Evolutionary conservation across 64 coral and sea anemone genomes (phyloP).

Genomic region (Anthopleura sola): DNA sequence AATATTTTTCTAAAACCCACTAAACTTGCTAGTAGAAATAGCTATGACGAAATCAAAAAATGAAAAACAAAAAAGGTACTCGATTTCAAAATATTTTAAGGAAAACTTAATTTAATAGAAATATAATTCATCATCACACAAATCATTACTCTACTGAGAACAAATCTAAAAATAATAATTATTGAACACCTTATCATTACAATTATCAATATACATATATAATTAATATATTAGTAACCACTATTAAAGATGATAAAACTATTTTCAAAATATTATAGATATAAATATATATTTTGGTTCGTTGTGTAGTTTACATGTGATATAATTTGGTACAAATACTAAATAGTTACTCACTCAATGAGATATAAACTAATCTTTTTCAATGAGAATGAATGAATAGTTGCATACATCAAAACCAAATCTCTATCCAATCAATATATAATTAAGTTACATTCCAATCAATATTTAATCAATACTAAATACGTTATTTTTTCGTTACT

Average conservation of each 20-base stretch:
- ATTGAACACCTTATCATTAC: not conserved
- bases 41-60: no score
- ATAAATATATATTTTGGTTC: not conserved
- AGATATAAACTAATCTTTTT: not conserved
- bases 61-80: no score
- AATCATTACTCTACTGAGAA: not conserved
- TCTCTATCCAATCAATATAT: slow-evolving; percentile 4
- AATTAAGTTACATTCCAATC: slow-evolving; percentile 12
- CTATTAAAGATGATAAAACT: not conserved
- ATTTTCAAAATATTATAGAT: not conserved
- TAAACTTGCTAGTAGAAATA: no score
- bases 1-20: no score
- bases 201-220: not conserved
- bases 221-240: not conserved
- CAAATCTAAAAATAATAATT: not conserved
- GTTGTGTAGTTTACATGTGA: no score
- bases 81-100: no score
- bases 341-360: not conserved
- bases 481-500: slow-evolving; percentile 9
- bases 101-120: not conserved
- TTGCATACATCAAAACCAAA: not conserved
- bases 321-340: not conserved
- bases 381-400: not conserved
- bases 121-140: not conserved
- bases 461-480: slow-evolving; percentile 9